phyloP scores from a whole-genome alignment of 2,888 invertebrate species.

The Stenodema calcarata region DNA sequence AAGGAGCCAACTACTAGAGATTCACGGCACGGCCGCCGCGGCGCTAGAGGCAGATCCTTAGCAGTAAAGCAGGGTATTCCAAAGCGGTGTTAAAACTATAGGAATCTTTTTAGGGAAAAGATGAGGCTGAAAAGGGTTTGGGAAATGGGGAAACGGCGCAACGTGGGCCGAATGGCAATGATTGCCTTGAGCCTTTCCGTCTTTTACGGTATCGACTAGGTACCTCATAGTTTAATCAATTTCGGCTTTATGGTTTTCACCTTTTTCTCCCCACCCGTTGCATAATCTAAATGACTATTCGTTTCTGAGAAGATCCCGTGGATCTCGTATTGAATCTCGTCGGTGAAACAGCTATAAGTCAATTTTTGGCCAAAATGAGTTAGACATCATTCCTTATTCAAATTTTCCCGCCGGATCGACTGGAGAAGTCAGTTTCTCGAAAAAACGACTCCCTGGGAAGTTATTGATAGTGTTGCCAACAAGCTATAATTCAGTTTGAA shows the following conservation, averaged over 20 bases:
- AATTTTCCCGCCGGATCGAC: no score
- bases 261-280: background rate
- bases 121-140: background rate
- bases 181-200: background rate
- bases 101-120: background rate
- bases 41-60: background rate
- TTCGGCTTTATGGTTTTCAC: constrained; percentile 24
- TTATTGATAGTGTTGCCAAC: no score
- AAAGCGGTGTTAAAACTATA: background rate
- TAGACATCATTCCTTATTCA: no score
- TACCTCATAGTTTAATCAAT: constrained; percentile 37
- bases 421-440: no score
- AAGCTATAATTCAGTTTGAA: no score
- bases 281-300: background rate
- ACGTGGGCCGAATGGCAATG: background rate
- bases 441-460: no score
- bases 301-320: background rate
- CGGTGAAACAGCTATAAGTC: no score
- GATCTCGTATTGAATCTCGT: background rate
- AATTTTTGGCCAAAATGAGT: no score
- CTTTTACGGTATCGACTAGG: background rate
- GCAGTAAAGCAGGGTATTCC: background rate
- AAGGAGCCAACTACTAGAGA: background rate
- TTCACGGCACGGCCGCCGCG: background rate
- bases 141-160: background rate